Percentiles rank a stretch among this genome's conserved stretches.
Conservation (phyloP, 2,113 vertebrate genomes). For the Cyanoramphus novaezelandiae region DNA sequence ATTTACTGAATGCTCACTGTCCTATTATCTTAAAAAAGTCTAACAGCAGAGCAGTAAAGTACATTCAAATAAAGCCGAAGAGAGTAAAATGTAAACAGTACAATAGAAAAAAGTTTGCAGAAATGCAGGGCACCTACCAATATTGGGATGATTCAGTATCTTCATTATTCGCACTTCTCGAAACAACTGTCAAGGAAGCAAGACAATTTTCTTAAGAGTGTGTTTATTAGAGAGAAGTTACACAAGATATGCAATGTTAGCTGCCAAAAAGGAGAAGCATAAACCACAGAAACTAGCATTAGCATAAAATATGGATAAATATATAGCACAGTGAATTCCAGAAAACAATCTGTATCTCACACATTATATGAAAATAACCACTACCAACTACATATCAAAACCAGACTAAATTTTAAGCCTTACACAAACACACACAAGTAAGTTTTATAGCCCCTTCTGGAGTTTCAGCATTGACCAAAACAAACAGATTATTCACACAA, state of each 20-base stretch:
- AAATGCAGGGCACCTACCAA: conserved; percentile 81
- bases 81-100: neutral
- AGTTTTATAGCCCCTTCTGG: neutral
- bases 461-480: neutral
- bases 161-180: conserved; percentile 99
- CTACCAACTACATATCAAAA: neutral
- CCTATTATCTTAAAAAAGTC: neutral
- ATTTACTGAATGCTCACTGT: neutral
- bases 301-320: neutral
- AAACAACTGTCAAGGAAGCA: conserved; percentile 87
- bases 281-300: neutral
- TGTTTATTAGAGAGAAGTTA: neutral
- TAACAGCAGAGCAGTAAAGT: neutral
- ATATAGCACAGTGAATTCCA: neutral
- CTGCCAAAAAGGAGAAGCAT: neutral
- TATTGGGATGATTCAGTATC: conserved; percentile 96
- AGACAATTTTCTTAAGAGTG: conserved; percentile 7
- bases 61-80: conserved; percentile 1
- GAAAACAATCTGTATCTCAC: neutral
- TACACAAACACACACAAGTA: neutral
- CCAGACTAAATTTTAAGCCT: neutral
- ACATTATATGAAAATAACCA: neutral
- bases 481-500: neutral
- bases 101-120: neutral
- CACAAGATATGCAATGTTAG: neutral